Percentiles rank a stretch among this genome's conserved stretches.
phyloP scores from a whole-genome alignment of 2,888 invertebrate genomes.

The Norana najaformis region DNA sequence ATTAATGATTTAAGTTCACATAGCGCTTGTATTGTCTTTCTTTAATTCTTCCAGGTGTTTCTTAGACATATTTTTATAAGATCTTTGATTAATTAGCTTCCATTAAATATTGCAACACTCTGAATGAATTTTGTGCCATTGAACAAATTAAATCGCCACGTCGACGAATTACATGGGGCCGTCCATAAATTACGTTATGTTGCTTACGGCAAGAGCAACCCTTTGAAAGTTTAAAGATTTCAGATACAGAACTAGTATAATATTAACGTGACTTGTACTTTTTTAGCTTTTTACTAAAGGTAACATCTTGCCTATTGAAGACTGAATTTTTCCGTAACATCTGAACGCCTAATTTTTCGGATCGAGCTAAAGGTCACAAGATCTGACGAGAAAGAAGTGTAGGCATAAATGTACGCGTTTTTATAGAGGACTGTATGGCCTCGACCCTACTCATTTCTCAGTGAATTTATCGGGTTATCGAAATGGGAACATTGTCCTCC shows the following conservation, averaged over 20 bases:
- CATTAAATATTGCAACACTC: neutral
- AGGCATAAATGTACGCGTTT: too few relatives aligned
- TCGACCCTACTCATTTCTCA: too few relatives aligned
- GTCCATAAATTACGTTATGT: neutral
- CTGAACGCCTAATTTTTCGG: too few relatives aligned
- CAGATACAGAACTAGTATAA: neutral
- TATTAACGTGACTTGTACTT: neutral
- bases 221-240: neutral
- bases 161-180: neutral
- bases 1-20: neutral
- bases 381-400: too few relatives aligned
- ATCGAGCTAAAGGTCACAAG: too few relatives aligned
- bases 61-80: neutral
- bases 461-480: too few relatives aligned
- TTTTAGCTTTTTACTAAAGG: neutral
- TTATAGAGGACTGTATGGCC: too few relatives aligned
- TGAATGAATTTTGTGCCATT: neutral
- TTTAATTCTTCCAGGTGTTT: neutral
- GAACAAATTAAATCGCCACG: neutral
- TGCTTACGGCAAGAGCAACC: too few relatives aligned
- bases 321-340: too few relatives aligned
- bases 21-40: neutral
- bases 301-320: neutral
- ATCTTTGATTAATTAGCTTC: neutral
- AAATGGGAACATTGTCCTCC: too few relatives aligned